Evolutionary conservation across 2,888 invertebrate species (phyloP), one percentile per base, ranked within the genome.

Genomic region (Caenorhabditis virilis): DNA sequence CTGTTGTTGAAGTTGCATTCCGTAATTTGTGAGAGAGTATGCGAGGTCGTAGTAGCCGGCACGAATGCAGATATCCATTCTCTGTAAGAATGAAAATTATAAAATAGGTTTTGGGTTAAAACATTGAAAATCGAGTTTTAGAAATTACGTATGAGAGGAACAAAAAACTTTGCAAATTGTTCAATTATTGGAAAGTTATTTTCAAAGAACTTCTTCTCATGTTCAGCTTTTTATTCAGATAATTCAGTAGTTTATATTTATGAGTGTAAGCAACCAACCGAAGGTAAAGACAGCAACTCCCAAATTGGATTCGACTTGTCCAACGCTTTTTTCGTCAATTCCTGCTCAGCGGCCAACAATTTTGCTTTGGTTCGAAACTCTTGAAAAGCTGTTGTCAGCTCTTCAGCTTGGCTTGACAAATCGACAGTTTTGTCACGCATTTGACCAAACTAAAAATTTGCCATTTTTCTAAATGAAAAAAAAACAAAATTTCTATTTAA

Each of bases 1-100:
- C 33, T 74, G 70, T 47, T 74, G 69, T 35, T 74, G 72, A 38
- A 76, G 60, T 13, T 64, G 62, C 68, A 76, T 69, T 42, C 79
- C 81, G 51, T 78, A 81, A 47, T 79, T 82, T 9, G 81, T 82
- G n/a, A 81, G 61, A 1, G 81, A 73, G 47, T 80, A 81, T 15
- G 81, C 81, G 0, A 75, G 57, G 23, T 81, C 81, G 48, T 82
- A 81, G 43, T 78, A 76, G 2, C 81, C 81, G 15, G 77, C 72
- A 13, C 79, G 73, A 45, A 81, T 78, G 52, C 80, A 81, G n/a
- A 77, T 57, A 43, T 81, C 79, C 81, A 81, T 81, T 52, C 76
- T 64, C 79, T 80, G 48, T 45, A 75, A 57, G 4, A 1, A 27
- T 22, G 20, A 25, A 33, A 38, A 2, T 48, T 41, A 22, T 9